Evolutionary conservation across 2,113 vertebrate species (phyloP).

Genomic region (Psammodynastes pulverulentus): DNA sequence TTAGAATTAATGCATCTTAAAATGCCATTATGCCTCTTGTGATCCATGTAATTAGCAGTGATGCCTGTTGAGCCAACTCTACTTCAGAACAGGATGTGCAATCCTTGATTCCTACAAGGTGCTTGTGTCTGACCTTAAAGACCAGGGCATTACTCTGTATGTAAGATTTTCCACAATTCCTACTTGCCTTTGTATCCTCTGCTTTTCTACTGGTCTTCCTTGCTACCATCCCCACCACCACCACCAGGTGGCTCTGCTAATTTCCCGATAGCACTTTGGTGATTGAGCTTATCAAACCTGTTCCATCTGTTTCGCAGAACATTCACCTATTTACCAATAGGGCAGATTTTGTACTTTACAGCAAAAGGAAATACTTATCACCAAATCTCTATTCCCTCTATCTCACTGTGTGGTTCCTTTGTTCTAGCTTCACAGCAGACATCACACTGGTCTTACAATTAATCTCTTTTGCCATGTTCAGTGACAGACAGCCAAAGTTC

Average conservation of each 20-base stretch:
- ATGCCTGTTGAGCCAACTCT: neutral
- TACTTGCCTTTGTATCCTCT: neutral
- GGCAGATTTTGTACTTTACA: neutral
- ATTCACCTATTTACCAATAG: neutral
- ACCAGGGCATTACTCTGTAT: neutral
- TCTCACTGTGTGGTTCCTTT: neutral
- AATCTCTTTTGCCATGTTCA: neutral
- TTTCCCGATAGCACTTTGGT: neutral
- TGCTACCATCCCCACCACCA: neutral
- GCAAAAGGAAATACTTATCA: neutral
- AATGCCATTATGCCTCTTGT: neutral
- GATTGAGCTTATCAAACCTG: neutral
- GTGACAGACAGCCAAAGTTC: neutral
- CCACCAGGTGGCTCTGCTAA: neutral
- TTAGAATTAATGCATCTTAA: neutral
- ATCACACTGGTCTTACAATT: neutral
- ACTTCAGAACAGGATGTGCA: neutral
- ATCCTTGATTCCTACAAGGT: neutral
- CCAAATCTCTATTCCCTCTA: neutral
- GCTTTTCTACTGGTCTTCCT: neutral
- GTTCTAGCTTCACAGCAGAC: neutral
- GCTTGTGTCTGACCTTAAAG: neutral
- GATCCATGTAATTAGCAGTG: neutral
- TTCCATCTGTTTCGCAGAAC: neutral
- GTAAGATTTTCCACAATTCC: neutral